Base-by-base conservation (phyloP, 1,140 invertebrate species). In the Venustaconcha ellipsiformis region DNA sequence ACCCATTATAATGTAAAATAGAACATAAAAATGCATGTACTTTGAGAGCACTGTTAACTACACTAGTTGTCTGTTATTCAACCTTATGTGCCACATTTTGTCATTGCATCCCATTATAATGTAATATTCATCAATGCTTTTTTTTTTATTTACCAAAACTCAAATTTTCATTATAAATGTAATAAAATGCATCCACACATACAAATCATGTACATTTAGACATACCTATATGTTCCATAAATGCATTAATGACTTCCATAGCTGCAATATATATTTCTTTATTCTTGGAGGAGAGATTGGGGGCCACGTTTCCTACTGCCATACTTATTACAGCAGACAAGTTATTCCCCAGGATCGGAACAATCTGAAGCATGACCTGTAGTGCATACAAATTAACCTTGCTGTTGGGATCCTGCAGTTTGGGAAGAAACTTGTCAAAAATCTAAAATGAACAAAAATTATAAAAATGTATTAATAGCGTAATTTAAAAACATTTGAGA, bases 281-380 rank as follows among this genome's bases (percentile, higher is more conserved):
- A 73, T 90, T 90, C 76, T 90, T 90, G 14, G 89, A 90, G n/a
- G 88, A 87, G 56, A 90, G 80, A 80, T 89, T 89, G 14, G 86
- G 83, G 26, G 87, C 83, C 14, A 89, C 84, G 63, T 83, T 84
- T 18, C 81, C 81, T 2, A 89, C 83, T 17, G 84, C 81, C 66
- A 89, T 86, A 55, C 78, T 87, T 64, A 89, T 80, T 60, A 88
- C 88, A 26, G 70, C 63, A 20, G 74, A 67, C 59, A 89, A 64
- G n/a, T 81, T 81, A 68, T 87, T 84, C 6, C 76, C 72, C 14
- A 90, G 74, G 18, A 85, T 60, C 0, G 88, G 87, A 23, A 86
- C 84, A 56, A 89, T 83, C 58, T 87, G 80, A n/a, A 83, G 76
- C 83, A 89, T 84, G 13, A 85, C 85, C 75, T 88, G 83, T 67